Percentiles rank a stretch among this genome's conserved stretches.
Conservation (phyloP, 2,113 vertebrate species). For the Ciconia boyciana region DNA sequence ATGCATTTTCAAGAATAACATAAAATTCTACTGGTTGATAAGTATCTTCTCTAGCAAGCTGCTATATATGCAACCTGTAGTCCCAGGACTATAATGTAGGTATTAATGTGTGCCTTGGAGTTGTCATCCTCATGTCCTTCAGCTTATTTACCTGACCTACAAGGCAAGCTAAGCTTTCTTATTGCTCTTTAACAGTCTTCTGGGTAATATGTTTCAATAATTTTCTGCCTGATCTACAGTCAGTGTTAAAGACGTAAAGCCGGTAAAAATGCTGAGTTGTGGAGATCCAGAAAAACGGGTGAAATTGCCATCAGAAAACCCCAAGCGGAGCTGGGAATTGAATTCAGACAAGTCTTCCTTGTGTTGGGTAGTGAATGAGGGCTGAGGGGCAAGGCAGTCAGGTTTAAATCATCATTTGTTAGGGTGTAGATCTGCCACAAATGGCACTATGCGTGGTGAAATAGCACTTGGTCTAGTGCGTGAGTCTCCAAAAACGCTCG, state of each 20-base stretch:
- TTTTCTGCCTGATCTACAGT: neutral
- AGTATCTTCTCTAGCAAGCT: neutral
- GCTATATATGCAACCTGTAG: fast-evolving
- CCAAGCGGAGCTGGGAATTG: neutral
- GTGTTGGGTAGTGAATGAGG: neutral
- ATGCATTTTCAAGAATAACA: neutral
- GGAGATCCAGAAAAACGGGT: neutral
- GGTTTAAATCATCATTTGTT: neutral
- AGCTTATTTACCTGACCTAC: neutral
- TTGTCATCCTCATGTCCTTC: neutral
- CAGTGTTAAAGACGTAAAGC: neutral
- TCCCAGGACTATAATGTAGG: neutral
- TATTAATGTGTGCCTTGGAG: neutral
- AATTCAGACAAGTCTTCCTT: neutral
- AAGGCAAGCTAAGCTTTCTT: neutral
- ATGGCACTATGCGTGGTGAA: neutral
- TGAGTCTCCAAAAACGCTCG: neutral
- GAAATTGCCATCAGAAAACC: neutral
- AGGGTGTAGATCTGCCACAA: neutral
- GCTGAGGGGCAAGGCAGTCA: neutral
- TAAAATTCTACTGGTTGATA: neutral
- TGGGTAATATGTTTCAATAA: neutral
- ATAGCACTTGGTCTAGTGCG: fast-evolving
- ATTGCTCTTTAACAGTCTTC: no score
- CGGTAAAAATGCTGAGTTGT: neutral